These are phyloP conservation scores for Paracyclopina nana DNA, from an alignment of 1,140 invertebrate species.

Conservation along the genomic window DNA sequence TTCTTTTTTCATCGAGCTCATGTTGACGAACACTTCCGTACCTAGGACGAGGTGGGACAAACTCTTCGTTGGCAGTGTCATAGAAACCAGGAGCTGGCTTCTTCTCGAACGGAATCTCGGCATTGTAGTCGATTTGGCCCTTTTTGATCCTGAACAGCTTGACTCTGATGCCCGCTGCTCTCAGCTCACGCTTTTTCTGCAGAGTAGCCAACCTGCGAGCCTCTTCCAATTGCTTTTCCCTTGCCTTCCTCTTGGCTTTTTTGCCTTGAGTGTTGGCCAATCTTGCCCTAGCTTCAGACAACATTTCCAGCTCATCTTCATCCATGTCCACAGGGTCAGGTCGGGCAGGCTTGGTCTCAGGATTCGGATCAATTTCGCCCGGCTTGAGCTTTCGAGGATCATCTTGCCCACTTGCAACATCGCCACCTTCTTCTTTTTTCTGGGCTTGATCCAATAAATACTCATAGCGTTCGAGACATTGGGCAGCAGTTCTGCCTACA, in stretches of 20 bases:
- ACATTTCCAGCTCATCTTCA: constrained; percentile 98
- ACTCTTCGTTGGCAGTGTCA: constrained; percentile 62
- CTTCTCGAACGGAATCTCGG: constrained; percentile 95
- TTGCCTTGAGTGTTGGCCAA: constrained; percentile 98
- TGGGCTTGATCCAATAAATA: constrained; percentile 95
- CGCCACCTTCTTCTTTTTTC: constrained; percentile 85
- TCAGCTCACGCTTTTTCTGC: constrained; percentile 80
- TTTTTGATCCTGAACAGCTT: constrained; percentile 1
- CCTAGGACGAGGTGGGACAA: neutral
- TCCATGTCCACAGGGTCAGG: constrained; percentile 99
- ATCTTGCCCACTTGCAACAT: constrained; percentile 44
- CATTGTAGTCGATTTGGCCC: constrained; percentile 71
- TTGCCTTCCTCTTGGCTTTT: constrained; percentile 93
- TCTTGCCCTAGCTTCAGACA: constrained; percentile 91
- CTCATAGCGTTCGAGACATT: constrained; percentile 94
- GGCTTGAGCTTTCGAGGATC: constrained; percentile 93
- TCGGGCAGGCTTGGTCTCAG: constrained; percentile 94
- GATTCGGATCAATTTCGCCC: constrained; percentile 98
- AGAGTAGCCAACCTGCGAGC: constrained; percentile 82
- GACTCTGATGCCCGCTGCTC: constrained; percentile 84
- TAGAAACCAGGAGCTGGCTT: constrained; percentile 74
- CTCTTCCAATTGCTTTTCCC: constrained; percentile 96
- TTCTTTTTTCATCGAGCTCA: constrained; percentile 73
- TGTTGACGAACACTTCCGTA: constrained; percentile 45
- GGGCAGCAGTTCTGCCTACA: constrained; percentile 91